Conservation (phyloP, 2,113 vertebrate species). For the Pavo muticus region DNA sequence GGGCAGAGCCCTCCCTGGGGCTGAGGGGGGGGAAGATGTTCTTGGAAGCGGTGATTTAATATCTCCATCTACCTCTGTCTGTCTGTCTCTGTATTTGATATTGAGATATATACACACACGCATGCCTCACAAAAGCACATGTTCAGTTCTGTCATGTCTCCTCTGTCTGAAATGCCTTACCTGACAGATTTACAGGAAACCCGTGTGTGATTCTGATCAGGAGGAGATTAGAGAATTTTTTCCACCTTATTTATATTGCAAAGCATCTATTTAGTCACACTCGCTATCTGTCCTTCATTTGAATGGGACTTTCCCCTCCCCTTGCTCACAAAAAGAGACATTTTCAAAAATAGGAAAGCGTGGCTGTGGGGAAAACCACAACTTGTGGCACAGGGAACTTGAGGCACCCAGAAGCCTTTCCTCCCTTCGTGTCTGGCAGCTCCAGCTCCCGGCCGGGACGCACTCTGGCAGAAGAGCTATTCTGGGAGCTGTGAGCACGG, state of each 20-base stretch:
- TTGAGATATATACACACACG: background rate
- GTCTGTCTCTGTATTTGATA: background rate
- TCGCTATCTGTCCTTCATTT: background rate
- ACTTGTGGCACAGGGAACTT: accelerated
- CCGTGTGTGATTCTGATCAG: background rate
- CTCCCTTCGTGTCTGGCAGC: background rate
- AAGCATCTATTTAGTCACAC: background rate
- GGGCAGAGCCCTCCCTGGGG: accelerated
- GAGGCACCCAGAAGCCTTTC: background rate
- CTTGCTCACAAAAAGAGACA: background rate
- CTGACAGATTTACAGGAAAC: conserved; percentile 24
- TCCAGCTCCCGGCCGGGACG: accelerated
- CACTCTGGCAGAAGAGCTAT: background rate
- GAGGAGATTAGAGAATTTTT: background rate
- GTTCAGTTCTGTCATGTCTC: background rate
- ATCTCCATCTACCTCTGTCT: background rate
- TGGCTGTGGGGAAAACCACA: background rate
- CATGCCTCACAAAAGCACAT: background rate
- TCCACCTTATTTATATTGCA: background rate
- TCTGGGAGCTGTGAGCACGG: background rate
- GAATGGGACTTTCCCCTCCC: conserved; percentile 20
- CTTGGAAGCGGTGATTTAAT: accelerated
- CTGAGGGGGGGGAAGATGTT: background rate
- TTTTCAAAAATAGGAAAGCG: background rate
- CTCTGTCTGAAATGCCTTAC: background rate